A percentile compares a stretch with the other conserved stretches of the same genome.
These are phyloP conservation scores for Prosapia bicincta DNA, from an alignment of 2,888 invertebrate species.

Conservation along the genomic window DNA sequence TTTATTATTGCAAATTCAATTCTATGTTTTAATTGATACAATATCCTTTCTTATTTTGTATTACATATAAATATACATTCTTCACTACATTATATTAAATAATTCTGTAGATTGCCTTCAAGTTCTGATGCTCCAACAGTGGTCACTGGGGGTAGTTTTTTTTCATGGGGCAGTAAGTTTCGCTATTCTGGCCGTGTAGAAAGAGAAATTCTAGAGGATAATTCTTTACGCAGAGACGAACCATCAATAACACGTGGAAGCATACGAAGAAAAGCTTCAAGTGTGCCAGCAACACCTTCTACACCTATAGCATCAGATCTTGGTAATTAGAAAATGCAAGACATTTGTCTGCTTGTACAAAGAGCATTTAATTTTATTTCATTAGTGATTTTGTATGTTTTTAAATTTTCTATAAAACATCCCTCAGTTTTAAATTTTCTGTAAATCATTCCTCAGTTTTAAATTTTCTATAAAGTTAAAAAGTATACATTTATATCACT, in stretches of 20 bases:
- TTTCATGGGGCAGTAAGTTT: slow-evolving; percentile 93
- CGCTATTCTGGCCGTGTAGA: slow-evolving; percentile 87
- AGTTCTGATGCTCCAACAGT: slow-evolving; percentile 81
- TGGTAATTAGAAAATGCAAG: slow-evolving; percentile 53
- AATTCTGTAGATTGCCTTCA: slow-evolving; percentile 66
- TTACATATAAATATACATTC: too few relatives aligned
- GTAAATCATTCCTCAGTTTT: too few relatives aligned
- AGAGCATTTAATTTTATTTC: too few relatives aligned
- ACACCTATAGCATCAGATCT: slow-evolving; percentile 73
- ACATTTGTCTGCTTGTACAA: background rate
- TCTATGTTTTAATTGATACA: too few relatives aligned
- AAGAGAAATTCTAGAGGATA: slow-evolving; percentile 83
- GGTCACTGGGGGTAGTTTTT: slow-evolving; percentile 85
- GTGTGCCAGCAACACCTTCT: slow-evolving; percentile 83
- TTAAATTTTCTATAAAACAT: too few relatives aligned
- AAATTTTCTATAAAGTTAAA: too few relatives aligned
- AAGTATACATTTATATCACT: too few relatives aligned
- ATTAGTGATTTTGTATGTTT: too few relatives aligned
- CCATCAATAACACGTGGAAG: slow-evolving; percentile 54
- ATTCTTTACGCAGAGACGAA: slow-evolving; percentile 51
- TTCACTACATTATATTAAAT: too few relatives aligned
- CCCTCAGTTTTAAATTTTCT: too few relatives aligned
- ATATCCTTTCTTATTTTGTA: too few relatives aligned
- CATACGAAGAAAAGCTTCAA: slow-evolving; percentile 73
- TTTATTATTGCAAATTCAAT: too few relatives aligned